phyloP scores from a whole-genome alignment of 2,113 vertebrate species.

The Galemys pyrenaicus region DNA sequence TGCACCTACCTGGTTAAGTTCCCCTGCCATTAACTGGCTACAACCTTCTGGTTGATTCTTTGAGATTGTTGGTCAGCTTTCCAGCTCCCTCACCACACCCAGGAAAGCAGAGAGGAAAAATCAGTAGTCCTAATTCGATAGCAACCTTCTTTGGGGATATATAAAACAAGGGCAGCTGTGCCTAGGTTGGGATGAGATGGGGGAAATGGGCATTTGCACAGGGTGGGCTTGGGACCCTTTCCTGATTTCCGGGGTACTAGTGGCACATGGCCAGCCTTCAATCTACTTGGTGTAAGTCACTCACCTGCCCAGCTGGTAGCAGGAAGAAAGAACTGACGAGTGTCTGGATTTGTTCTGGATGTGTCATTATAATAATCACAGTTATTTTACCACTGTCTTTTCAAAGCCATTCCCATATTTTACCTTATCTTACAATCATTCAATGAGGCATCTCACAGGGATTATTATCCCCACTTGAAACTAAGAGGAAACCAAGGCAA shows the following conservation, averaged over 20 bases:
- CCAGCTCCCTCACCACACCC: background rate
- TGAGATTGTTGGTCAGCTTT: background rate
- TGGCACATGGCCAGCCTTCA: background rate
- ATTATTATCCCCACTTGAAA: background rate
- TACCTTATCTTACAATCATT: conserved; percentile 17
- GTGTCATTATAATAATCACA: conserved; percentile 37
- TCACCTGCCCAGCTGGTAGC: background rate
- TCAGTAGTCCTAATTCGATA: background rate
- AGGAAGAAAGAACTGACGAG: background rate
- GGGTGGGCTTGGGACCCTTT: background rate
- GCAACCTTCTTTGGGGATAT: background rate
- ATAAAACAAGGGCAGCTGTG: background rate
- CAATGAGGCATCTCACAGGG: background rate
- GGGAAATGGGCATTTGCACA: background rate
- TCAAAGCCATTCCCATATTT: conserved; percentile 40
- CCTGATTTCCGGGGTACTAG: fast-evolving
- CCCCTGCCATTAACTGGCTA: background rate
- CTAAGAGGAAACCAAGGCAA: background rate
- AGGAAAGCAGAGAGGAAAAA: background rate
- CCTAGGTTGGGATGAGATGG: background rate
- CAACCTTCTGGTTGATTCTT: background rate
- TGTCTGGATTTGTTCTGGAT: background rate
- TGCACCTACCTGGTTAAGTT: background rate
- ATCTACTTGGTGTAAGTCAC: background rate
- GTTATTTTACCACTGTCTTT: conserved; percentile 51